Conservation (phyloP, 2,113 vertebrate genomes). For the Trematocara marginatum region DNA sequence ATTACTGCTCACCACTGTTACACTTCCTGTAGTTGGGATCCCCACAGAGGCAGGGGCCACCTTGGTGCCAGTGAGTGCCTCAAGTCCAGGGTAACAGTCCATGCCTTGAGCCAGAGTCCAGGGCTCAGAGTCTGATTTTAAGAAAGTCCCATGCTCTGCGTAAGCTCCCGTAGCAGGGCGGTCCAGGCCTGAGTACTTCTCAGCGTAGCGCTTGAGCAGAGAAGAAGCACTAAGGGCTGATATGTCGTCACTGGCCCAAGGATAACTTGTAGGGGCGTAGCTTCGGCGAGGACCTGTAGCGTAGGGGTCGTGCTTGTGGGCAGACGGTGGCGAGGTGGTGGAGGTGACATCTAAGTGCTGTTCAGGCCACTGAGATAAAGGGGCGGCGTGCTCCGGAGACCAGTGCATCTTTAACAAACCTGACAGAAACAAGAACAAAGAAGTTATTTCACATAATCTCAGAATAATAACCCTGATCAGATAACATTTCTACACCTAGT, state of each 20-base stretch:
- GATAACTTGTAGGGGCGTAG: constrained; percentile 80
- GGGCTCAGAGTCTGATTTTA: constrained; percentile 81
- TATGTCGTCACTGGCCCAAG: constrained; percentile 94
- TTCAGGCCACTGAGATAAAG: constrained; percentile 95
- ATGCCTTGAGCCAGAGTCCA: constrained; percentile 79
- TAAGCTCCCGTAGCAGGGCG: constrained; percentile 60
- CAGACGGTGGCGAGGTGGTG: constrained; percentile 85
- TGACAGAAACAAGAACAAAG: constrained; percentile 13
- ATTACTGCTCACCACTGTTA: constrained; percentile 72
- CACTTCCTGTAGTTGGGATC: constrained; percentile 74
- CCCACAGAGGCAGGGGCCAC: constrained; percentile 63
- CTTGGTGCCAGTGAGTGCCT: constrained; percentile 79
- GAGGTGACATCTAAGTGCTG: constrained; percentile 95
- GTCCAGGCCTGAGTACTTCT: constrained; percentile 90
- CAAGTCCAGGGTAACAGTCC: constrained; percentile 78
- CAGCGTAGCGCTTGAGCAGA: constrained; percentile 91
- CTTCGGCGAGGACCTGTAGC: constrained; percentile 76
- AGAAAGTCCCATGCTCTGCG: constrained; percentile 78
- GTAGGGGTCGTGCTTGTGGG: constrained; percentile 85
- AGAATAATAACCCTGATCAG: background rate
- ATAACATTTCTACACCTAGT: background rate
- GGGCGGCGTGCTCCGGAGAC: constrained; percentile 93
- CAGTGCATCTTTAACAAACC: constrained; percentile 96
- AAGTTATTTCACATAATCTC: background rate
- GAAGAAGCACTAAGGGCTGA: constrained; percentile 92